A percentile compares a stretch with the other conserved stretches of the same genome.
phyloP scores from a whole-genome alignment of 2,797 vertebrate species.

The Valencia hispanica region DNA sequence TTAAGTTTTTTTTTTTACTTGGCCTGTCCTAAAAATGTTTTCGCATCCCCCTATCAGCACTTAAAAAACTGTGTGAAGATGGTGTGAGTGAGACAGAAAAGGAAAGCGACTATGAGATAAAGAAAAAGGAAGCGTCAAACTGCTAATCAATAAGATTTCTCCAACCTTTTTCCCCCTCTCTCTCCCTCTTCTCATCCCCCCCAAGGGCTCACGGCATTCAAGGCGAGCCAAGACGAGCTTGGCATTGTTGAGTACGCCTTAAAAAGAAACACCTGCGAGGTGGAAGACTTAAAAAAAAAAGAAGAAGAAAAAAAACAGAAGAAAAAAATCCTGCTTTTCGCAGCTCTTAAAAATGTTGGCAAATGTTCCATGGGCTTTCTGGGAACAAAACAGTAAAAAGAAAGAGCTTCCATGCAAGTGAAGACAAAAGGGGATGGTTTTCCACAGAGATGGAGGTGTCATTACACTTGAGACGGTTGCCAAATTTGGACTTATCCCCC shows the following conservation, averaged over 20 bases:
- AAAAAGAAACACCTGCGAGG: slow-evolving; percentile 84
- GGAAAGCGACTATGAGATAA: slow-evolving; percentile 58
- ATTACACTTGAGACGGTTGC: slow-evolving; percentile 79
- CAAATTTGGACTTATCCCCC: slow-evolving; percentile 75
- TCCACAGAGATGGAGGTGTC: slow-evolving; percentile 79
- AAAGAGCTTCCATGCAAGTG: slow-evolving; percentile 77
- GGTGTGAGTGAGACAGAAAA: slow-evolving; percentile 57
- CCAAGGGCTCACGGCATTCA: slow-evolving; percentile 73
- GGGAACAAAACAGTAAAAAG: slow-evolving; percentile 80
- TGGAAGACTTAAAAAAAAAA: slow-evolving; percentile 77
- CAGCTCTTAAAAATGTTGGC: slow-evolving; percentile 83
- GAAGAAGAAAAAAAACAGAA: slow-evolving; percentile 12
- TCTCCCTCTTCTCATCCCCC: slow-evolving; percentile 18
- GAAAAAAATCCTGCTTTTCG: slow-evolving; percentile 78
- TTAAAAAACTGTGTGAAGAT: slow-evolving; percentile 53
- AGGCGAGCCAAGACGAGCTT: slow-evolving; percentile 79
- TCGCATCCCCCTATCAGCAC: slow-evolving; percentile 50
- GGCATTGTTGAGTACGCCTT: slow-evolving; percentile 79
- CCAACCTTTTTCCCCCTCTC: slow-evolving; percentile 50
- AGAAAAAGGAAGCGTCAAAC: slow-evolving; percentile 72
- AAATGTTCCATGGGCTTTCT: slow-evolving; percentile 79
- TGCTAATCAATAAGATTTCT: slow-evolving; percentile 81
- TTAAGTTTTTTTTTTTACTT: slow-evolving; percentile 34
- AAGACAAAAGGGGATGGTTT: slow-evolving; percentile 80
- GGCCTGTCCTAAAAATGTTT: slow-evolving; percentile 63